Conservation (phyloP, 2,797 vertebrate genomes). For the Manis pentadactyla region DNA sequence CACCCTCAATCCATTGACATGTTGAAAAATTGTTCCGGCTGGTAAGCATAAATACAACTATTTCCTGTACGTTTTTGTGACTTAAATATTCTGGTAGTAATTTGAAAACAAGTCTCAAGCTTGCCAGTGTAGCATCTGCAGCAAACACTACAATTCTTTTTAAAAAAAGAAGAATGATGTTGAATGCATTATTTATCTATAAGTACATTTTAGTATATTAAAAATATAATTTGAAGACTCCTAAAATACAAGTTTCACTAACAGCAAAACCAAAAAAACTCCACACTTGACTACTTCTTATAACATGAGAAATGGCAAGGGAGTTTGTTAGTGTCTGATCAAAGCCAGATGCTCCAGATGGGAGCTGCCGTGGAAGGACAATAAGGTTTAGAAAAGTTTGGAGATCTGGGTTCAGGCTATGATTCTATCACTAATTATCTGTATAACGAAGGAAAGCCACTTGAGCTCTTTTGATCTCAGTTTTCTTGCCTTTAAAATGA, state of each 20-base stretch:
- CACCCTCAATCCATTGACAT: neutral
- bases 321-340: neutral
- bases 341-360: neutral
- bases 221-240: slow-evolving; percentile 33
- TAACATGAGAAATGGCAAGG: neutral
- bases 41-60: slow-evolving; percentile 48
- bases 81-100: slow-evolving; percentile 45
- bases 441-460: neutral
- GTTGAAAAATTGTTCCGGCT: neutral
- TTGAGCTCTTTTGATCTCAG: neutral
- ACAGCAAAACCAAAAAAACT: slow-evolving; percentile 57
- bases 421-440: neutral
- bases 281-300: neutral
- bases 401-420: neutral
- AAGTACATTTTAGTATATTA: slow-evolving; percentile 49
- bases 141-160: slow-evolving; percentile 2
- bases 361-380: neutral
- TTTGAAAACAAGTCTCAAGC: slow-evolving; percentile 52
- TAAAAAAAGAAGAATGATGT: neutral
- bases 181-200: slow-evolving; percentile 51
- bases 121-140: slow-evolving; percentile 33
- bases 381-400: neutral
- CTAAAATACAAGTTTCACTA: neutral
- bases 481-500: slow-evolving; percentile 37
- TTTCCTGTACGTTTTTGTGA: slow-evolving; percentile 48